Evolutionary conservation across 2,888 invertebrate species (phyloP).

Genomic region (Heliconius erato): DNA sequence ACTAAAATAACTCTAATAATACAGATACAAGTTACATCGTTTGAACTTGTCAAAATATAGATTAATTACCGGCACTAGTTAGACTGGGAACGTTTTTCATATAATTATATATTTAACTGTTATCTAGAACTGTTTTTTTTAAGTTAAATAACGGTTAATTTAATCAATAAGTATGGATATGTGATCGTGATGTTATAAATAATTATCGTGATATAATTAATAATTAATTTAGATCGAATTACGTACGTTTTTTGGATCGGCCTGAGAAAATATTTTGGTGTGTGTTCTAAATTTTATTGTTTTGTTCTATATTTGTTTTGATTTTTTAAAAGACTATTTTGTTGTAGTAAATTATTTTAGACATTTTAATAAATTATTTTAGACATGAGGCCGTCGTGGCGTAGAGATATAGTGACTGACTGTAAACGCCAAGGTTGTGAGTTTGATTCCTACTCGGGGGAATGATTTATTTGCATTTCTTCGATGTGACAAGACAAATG

Average conservation of each 20-base stretch:
- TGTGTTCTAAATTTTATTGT: not conserved
- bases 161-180: slow-evolving; percentile 45
- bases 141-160: slow-evolving; percentile 59
- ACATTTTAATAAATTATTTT: no score
- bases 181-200: slow-evolving; percentile 34
- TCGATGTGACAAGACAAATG: no score
- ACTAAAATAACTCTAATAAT: slow-evolving; percentile 36
- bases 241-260: slow-evolving; percentile 3
- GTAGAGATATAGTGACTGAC: no score
- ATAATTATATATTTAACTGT: slow-evolving; percentile 62
- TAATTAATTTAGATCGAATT: slow-evolving; percentile 39
- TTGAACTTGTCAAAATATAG: slow-evolving; percentile 69
- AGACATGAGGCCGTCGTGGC: no score
- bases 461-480: no score
- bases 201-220: slow-evolving; percentile 36
- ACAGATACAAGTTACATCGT: slow-evolving; percentile 33
- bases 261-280: slow-evolving; percentile 16
- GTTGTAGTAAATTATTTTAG: no score
- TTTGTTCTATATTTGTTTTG: not conserved
- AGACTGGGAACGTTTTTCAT: slow-evolving; percentile 74
- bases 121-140: slow-evolving; percentile 55
- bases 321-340: no score
- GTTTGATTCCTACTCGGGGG: no score
- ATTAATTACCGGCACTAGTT: slow-evolving; percentile 74
- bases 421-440: no score